Evolutionary conservation across 2,888 invertebrate species (phyloP).

Genomic region (Andrena bicolor): DNA sequence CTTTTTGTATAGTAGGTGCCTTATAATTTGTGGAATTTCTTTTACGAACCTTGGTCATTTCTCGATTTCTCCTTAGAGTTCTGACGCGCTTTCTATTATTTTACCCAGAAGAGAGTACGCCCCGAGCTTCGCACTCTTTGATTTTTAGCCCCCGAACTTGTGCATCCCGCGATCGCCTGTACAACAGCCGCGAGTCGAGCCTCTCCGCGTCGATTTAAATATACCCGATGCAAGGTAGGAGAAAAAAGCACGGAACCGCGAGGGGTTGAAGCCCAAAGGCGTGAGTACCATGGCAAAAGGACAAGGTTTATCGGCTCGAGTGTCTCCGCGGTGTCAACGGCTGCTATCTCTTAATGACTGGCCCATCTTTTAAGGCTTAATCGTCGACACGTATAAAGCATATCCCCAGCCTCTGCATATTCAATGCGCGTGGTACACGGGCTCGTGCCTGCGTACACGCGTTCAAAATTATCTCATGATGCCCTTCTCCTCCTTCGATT

Average conservation of each 20-base stretch:
- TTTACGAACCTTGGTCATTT: too few relatives aligned
- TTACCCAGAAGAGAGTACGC: too few relatives aligned
- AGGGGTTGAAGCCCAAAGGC: constrained; percentile 17
- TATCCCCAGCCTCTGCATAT: constrained; percentile 82
- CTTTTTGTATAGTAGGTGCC: too few relatives aligned
- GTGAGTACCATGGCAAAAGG: constrained; percentile 24
- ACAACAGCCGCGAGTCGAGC: neutral
- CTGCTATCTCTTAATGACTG: constrained; percentile 84
- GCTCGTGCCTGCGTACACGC: constrained; percentile 66
- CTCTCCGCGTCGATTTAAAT: constrained; percentile 18
- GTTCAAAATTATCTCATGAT: constrained; percentile 54
- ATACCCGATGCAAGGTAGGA: neutral
- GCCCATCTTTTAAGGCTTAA: constrained; percentile 83
- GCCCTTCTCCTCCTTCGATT: constrained; percentile 31
- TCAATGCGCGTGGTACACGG: constrained; percentile 74
- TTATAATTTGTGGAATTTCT: too few relatives aligned
- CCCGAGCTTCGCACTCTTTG: too few relatives aligned
- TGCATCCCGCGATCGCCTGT: neutral
- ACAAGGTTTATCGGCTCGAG: constrained; percentile 75
- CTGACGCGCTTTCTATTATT: too few relatives aligned
- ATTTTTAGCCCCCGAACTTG: neutral
- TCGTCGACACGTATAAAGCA: constrained; percentile 84
- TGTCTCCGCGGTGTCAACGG: constrained; percentile 82
- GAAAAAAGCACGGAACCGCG: neutral
- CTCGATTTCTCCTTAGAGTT: too few relatives aligned